A percentile compares a stretch with the other conserved stretches of the same genome.
These are phyloP conservation scores for Myrmophylax atrothorax DNA, from an alignment of 2,113 vertebrate species.

Conservation along the genomic window DNA sequence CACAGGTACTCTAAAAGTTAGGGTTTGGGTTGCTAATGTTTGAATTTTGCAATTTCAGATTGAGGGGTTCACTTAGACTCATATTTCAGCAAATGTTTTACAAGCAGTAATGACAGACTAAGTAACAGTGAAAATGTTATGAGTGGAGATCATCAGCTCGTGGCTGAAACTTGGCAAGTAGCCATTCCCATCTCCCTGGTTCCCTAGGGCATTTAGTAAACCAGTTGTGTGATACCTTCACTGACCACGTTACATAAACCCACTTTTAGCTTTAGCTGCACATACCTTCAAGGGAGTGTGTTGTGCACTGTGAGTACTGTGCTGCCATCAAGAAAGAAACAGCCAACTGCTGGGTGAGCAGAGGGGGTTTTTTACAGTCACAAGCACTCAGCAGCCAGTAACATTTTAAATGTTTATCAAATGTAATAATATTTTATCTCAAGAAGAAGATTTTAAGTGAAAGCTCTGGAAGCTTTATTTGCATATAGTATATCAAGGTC, in stretches of 20 bases:
- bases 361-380: background rate
- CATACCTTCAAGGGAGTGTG: background rate
- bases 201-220: background rate
- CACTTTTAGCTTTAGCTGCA: background rate
- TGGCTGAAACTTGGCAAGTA: background rate
- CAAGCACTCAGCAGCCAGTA: background rate
- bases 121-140: background rate
- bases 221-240: background rate
- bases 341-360: background rate
- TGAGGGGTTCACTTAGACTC: background rate
- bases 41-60: background rate
- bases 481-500: background rate
- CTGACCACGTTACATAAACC: background rate
- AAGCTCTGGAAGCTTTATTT: background rate
- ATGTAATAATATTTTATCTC: background rate
- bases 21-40: background rate
- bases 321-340: background rate
- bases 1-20: background rate
- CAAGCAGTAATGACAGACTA: background rate
- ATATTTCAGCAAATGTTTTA: background rate
- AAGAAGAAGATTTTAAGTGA: background rate
- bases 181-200: background rate
- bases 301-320: background rate
- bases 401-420: background rate
- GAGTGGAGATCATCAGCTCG: background rate